Evolutionary conservation across 2,797 vertebrate genomes (phyloP).

Genomic region (Enteromius anoplus): DNA sequence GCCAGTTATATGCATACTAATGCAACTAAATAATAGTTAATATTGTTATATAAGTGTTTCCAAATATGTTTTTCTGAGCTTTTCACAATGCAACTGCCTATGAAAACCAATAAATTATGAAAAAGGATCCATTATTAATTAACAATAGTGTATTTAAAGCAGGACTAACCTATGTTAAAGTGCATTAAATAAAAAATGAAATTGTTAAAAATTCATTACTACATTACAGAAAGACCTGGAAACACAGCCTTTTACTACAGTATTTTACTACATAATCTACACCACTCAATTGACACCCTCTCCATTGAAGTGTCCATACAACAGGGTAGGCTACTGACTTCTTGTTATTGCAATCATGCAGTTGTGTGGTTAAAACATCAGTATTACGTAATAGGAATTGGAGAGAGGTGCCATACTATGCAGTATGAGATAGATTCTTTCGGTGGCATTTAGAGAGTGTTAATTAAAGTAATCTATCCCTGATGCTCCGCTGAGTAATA

Average conservation of each 20-base stretch:
- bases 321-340: constrained; percentile 15
- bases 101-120: background rate
- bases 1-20: background rate
- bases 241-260: background rate
- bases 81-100: background rate
- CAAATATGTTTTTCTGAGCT: background rate
- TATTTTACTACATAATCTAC: constrained; percentile 9
- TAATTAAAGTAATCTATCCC: constrained; percentile 58
- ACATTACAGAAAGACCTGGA: background rate
- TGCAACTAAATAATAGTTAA: background rate
- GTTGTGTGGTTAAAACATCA: constrained; percentile 45
- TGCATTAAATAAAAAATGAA: background rate
- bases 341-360: constrained; percentile 33
- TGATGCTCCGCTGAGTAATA: constrained; percentile 50
- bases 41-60: background rate
- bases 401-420: constrained; percentile 21
- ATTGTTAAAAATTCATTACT: background rate
- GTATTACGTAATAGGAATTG: constrained; percentile 37
- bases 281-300: constrained; percentile 14
- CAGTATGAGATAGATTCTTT: constrained; percentile 33
- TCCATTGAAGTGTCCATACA: background rate
- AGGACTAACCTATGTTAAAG: background rate
- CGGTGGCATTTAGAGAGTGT: constrained; percentile 53
- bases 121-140: background rate
- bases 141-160: background rate